Conservation (phyloP, 2,113 vertebrate genomes). For the Thymallus thymallus region DNA sequence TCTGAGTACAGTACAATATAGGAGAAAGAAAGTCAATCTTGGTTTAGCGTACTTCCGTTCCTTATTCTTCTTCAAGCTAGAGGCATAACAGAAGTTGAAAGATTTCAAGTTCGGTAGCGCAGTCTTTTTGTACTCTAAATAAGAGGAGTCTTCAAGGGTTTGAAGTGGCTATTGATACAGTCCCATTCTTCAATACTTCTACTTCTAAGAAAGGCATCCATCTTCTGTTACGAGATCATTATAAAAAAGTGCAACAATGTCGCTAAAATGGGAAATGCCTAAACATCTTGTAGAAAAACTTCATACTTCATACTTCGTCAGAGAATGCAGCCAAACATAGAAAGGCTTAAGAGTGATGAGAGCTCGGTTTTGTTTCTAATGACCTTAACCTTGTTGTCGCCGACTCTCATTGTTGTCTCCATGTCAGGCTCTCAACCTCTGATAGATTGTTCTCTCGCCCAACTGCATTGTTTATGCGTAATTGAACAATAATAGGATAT, state of each 20-base stretch:
- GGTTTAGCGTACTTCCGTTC: slow-evolving; percentile 9
- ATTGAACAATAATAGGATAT: slow-evolving; percentile 43
- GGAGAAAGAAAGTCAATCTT: not conserved
- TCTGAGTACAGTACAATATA: not conserved
- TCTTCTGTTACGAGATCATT: slow-evolving; percentile 59
- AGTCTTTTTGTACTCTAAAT: slow-evolving; percentile 39
- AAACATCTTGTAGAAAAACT: slow-evolving; percentile 21
- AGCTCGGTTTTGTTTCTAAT: slow-evolving; percentile 19
- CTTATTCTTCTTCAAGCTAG: slow-evolving; percentile 12
- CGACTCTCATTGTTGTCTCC: slow-evolving; percentile 17
- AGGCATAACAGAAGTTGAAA: slow-evolving; percentile 13
- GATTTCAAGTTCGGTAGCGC: slow-evolving; percentile 28
- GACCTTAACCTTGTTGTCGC: slow-evolving; percentile 35
- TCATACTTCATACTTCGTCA: not conserved
- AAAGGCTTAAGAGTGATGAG: not conserved
- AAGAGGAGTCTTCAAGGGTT: slow-evolving; percentile 43
- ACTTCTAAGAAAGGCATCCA: slow-evolving; percentile 37
- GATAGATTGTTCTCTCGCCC: slow-evolving; percentile 28
- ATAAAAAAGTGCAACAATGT: slow-evolving; percentile 40
- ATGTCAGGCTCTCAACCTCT: slow-evolving; percentile 11
- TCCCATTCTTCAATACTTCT: not conserved
- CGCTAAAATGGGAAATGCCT: slow-evolving; percentile 36
- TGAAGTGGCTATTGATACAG: slow-evolving; percentile 48
- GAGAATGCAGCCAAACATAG: not conserved
- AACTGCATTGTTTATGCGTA: slow-evolving; percentile 34